phyloP scores from a whole-genome alignment of 2,113 vertebrate genomes.

The Pantherophis guttatus region DNA sequence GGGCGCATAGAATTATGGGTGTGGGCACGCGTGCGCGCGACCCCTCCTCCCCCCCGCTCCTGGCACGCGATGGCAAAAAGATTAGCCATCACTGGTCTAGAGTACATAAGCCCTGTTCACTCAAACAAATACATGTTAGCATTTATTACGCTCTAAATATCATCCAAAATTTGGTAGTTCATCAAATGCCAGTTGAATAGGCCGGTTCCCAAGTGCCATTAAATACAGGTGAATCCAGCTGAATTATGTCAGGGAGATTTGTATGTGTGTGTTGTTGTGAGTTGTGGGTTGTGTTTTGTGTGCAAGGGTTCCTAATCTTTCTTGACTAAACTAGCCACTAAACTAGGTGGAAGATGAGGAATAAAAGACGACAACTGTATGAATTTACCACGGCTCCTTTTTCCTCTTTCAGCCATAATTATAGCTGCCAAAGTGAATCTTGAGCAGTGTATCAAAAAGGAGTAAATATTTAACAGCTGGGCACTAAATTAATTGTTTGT shows the following conservation, averaged over 20 bases:
- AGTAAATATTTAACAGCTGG: slow-evolving; percentile 58
- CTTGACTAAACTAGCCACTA: background rate
- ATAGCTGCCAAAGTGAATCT: slow-evolving; percentile 44
- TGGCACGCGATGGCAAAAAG: too few species aligned
- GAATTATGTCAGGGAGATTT: background rate
- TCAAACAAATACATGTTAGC: background rate
- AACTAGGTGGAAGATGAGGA: background rate
- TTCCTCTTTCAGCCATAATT: slow-evolving; percentile 48
- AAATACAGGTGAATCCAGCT: background rate
- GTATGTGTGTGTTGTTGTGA: too few species aligned
- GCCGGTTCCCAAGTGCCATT: background rate
- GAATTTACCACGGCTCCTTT: slow-evolving; percentile 44
- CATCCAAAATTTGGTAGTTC: background rate
- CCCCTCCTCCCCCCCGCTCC: too few species aligned
- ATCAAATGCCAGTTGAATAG: background rate
- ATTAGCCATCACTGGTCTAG: too few species aligned
- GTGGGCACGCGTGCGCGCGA: too few species aligned
- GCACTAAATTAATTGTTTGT: slow-evolving; percentile 62
- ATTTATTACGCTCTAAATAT: too few species aligned
- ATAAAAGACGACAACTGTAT: slow-evolving; percentile 2
- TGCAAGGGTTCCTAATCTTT: background rate
- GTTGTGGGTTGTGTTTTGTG: background rate
- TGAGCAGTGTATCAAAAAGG: slow-evolving; percentile 51
- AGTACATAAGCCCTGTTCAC: background rate
- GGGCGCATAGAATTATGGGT: too few species aligned